phyloP scores from a whole-genome alignment of 2,888 invertebrate species.

The Sphaerophoria rueppellii region DNA sequence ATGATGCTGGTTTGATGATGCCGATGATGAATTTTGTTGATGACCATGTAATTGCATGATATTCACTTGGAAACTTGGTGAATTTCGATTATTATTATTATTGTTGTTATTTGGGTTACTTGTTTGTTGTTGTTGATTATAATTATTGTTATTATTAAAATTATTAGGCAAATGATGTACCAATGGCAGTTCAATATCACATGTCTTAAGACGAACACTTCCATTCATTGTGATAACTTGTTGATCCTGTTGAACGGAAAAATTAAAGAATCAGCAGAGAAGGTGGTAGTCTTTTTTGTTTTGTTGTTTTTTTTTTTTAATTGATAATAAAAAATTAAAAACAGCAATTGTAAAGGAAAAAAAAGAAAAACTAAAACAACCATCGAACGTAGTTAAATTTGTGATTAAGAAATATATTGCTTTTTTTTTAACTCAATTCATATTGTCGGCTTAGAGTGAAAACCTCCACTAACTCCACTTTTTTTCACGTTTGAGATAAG shows the following conservation, averaged over 20 bases:
- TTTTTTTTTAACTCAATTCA: too few species aligned
- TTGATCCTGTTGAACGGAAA: slow-evolving; percentile 81
- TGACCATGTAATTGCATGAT: slow-evolving; percentile 49
- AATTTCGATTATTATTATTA: slow-evolving; percentile 62
- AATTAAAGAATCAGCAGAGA: neutral
- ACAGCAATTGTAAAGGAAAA: neutral
- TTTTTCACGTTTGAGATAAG: too few species aligned
- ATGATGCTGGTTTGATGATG: slow-evolving; percentile 40
- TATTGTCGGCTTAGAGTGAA: too few species aligned
- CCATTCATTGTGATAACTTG: slow-evolving; percentile 82
- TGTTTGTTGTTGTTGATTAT: slow-evolving; percentile 51
- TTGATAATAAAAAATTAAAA: neutral
- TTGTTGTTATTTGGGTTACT: slow-evolving; percentile 37
- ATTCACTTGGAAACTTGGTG: slow-evolving; percentile 59
- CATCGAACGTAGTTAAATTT: neutral
- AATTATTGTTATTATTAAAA: slow-evolving; percentile 71
- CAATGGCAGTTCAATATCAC: slow-evolving; percentile 82
- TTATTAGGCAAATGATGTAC: slow-evolving; percentile 74
- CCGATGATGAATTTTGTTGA: slow-evolving; percentile 37
- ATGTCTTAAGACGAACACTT: slow-evolving; percentile 82
- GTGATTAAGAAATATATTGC: too few species aligned
- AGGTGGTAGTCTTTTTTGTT: neutral
- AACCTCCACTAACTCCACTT: too few species aligned
- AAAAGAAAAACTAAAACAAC: neutral
- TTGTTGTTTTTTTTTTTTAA: neutral